These are phyloP conservation scores for Lepidurus couesii DNA, from an alignment of 1,140 invertebrate genomes.

Conservation along the genomic window DNA sequence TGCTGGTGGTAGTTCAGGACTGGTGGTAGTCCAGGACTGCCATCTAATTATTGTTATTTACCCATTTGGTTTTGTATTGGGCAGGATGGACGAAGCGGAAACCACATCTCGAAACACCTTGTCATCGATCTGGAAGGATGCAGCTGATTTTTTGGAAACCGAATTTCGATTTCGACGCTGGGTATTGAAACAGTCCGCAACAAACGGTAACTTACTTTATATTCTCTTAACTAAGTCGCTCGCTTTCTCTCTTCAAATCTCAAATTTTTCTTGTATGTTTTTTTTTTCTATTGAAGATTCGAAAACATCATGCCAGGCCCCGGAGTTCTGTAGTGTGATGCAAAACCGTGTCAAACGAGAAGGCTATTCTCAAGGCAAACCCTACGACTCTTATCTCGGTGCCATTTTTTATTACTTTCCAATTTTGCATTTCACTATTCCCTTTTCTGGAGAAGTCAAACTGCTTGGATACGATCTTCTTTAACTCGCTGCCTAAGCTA, in stretches of 20 bases:
- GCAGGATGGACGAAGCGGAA: not conserved
- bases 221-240: not conserved
- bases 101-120: not conserved
- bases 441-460: conserved; percentile 33
- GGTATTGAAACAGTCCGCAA: not conserved
- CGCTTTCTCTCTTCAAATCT: not conserved
- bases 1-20: not conserved
- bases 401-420: conserved; percentile 34
- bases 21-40: not conserved
- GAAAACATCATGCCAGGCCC: not conserved
- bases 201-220: not conserved
- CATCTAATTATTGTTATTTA: not conserved
- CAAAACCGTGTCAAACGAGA: conserved; percentile 5
- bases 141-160: not conserved
- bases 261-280: not conserved
- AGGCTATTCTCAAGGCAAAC: not conserved
- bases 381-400: conserved; percentile 32
- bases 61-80: not conserved
- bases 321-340: not conserved
- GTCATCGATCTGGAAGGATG: not conserved
- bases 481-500: not conserved
- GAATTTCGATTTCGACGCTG: conserved; percentile 9
- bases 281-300: not conserved
- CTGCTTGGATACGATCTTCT: conserved; percentile 34
- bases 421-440: conserved; percentile 34